Evolutionary conservation across 2,797 vertebrate species (phyloP).

Genomic region (Chlorospingus semifuscus): DNA sequence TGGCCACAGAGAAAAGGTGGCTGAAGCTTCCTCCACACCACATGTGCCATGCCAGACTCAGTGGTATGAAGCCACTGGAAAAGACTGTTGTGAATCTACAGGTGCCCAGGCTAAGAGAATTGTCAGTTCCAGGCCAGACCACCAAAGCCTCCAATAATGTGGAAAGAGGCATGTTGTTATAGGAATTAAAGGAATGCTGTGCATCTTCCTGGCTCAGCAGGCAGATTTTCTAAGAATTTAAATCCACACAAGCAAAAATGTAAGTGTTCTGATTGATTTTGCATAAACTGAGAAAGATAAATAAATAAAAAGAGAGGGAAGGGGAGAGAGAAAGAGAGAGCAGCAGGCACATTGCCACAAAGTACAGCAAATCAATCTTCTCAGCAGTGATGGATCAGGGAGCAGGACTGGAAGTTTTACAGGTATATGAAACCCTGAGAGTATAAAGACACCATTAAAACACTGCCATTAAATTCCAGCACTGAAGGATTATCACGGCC

Average conservation of each 20-base stretch:
- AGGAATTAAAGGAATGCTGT: neutral
- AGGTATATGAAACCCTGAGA: slow-evolving; percentile 24
- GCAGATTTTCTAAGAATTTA: neutral
- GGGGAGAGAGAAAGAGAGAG: neutral
- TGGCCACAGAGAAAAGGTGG: neutral
- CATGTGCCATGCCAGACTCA: neutral
- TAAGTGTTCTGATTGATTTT: neutral
- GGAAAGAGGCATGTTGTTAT: neutral
- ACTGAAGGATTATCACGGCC: slow-evolving; percentile 24
- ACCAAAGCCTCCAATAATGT: neutral
- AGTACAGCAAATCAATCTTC: slow-evolving; percentile 51
- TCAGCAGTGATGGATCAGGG: slow-evolving; percentile 54
- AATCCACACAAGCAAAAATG: neutral
- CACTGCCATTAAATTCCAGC: slow-evolving; percentile 46
- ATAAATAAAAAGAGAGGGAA: neutral
- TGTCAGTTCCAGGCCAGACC: neutral
- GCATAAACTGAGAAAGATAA: slow-evolving; percentile 6
- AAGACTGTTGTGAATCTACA: neutral
- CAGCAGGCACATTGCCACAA: neutral
- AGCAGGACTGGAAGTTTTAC: slow-evolving; percentile 58
- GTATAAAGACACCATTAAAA: slow-evolving; percentile 66
- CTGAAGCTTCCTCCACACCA: neutral
- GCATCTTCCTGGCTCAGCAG: neutral
- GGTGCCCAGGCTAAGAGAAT: neutral
- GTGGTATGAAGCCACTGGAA: neutral